These are phyloP conservation scores for Porites lutea DNA, from an alignment of 64 coral and sea anemone genomes.

Conservation along the genomic window DNA sequence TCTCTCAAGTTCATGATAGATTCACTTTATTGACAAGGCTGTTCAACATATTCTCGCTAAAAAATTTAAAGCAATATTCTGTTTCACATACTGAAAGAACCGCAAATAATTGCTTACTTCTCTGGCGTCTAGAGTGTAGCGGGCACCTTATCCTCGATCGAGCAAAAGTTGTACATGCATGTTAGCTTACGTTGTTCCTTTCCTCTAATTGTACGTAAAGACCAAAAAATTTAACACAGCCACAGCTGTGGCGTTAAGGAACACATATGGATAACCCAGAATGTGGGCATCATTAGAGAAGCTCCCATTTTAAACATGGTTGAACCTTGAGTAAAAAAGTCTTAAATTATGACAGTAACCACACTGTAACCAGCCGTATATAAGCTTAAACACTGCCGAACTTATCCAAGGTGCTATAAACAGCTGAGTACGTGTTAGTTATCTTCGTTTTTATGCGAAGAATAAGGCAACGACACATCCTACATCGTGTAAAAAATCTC, in stretches of 20 bases:
- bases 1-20: no score
- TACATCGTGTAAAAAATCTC: no score
- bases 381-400: no score
- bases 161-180: not conserved
- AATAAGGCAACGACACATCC: not conserved
- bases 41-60: not conserved
- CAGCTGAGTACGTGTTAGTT: no score
- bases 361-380: no score
- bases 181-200: no score
- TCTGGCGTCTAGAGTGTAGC: not conserved
- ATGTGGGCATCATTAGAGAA: not conserved
- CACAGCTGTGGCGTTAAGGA: not conserved
- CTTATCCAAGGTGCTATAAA: no score
- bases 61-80: conserved; percentile 20
- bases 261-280: not conserved
- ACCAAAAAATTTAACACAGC: no score
- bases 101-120: not conserved
- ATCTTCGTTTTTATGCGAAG: not conserved
- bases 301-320: not conserved
- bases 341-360: no score
- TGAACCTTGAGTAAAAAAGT: not conserved
- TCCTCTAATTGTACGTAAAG: no score
- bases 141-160: not conserved
- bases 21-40: not conserved
- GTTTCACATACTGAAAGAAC: not conserved